Base-by-base conservation (phyloP, 2,797 vertebrate species). In the Sebastiscus albofasciatus region DNA sequence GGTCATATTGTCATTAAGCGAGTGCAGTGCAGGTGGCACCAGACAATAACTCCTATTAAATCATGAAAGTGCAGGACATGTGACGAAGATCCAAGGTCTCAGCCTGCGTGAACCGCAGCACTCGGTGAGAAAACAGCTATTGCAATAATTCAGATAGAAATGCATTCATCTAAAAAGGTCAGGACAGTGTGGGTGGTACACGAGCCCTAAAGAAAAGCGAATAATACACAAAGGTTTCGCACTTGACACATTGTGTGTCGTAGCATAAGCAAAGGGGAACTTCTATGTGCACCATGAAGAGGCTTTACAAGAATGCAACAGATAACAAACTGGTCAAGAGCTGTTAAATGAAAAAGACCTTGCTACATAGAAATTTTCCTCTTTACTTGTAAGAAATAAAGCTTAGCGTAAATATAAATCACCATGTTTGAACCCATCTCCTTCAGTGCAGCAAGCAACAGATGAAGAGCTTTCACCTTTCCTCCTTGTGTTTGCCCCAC, bases 151-250 rank as follows among this genome's bases (percentile, higher is more conserved):
- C 24, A 65, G 55, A 74, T 18, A 39, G 8, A 26, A 42, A 71
- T 29, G n/a, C 3, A 74, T 70, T 46, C 6, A 79, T 67, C 29
- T 54, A 11, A 59, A 77, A 81, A 83, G 60, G 59, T 83, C 69
- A 76, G 75, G 39, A 75, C 29, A 29, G 67, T 1, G 22, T 31
- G 39, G 22, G 49, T 68, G 49, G n/a, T 71, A 75, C 58, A 66
- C 7, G 3, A 36, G 33, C 20, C 52, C 39, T 33, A 13, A 36
- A 67, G 42, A 20, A 26, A 79, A n/a, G 16, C n/a, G 2, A 65
- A 22, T 34, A 3, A 1, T 36, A 55, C 13, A 60, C 7, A 27
- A 18, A 52, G 24, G 18, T 26, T 68, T 55, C 1, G 5, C 39
- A 46, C 34, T 36, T 20, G 24, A 61, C 34, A 61, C 4, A 24